phyloP scores from a whole-genome alignment of 2,888 invertebrate genomes.

The Caenorhabditis zanzibari region DNA sequence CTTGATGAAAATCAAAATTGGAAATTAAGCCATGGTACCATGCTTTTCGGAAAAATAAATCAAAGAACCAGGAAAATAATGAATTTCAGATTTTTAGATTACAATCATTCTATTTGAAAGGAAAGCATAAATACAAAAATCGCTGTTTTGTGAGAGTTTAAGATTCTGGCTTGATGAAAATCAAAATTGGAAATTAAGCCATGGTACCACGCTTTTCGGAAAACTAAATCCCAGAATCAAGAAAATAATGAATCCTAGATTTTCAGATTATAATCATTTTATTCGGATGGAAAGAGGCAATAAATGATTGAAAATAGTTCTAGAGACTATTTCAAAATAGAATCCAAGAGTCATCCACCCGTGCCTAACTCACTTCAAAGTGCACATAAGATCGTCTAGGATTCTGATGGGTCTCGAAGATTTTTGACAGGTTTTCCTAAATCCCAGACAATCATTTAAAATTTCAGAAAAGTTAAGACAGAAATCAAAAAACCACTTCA shows the following conservation, averaged over 20 bases:
- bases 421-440: no score
- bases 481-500: background rate
- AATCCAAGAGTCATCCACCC: background rate
- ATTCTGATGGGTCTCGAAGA: background rate
- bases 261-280: no score
- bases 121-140: no score
- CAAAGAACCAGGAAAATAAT: background rate
- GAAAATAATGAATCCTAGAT: background rate
- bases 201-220: slow-evolving; percentile 11
- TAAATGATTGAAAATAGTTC: no score
- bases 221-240: background rate
- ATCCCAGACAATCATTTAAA: no score
- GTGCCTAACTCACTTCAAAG: background rate
- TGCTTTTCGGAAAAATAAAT: no score
- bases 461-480: background rate
- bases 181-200: slow-evolving; percentile 26
- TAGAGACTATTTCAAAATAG: background rate
- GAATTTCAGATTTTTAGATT: no score
- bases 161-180: slow-evolving; percentile 1
- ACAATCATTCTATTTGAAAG: no score
- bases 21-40: slow-evolving; percentile 22
- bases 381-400: background rate
- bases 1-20: slow-evolving; percentile 10
- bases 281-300: no score
- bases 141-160: slow-evolving; percentile 18